These are phyloP conservation scores for Poeciliopsis gracilis DNA, from an alignment of 2,797 vertebrate species.

Conservation along the genomic window DNA sequence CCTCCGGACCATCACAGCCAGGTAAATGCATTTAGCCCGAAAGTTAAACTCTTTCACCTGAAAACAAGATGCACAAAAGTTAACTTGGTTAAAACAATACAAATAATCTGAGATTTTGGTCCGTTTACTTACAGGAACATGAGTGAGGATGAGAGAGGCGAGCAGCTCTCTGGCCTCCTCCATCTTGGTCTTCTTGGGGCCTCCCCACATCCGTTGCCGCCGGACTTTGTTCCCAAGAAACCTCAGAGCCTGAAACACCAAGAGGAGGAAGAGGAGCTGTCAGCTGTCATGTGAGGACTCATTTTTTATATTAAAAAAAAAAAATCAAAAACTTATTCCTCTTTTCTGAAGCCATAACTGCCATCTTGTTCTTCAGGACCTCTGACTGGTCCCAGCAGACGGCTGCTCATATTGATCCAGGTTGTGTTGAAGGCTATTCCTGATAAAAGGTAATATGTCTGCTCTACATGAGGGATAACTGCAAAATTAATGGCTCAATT, in stretches of 20 bases:
- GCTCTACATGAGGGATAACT: not conserved
- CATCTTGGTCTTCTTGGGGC: conserved; percentile 98
- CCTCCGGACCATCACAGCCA: conserved; percentile 97
- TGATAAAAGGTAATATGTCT: not conserved
- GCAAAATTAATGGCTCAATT: not conserved
- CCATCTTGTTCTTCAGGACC: not conserved
- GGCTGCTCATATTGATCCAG: not conserved
- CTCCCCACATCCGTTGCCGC: conserved; percentile 98
- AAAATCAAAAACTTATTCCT: not conserved
- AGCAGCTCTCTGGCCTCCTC: conserved; percentile 97
- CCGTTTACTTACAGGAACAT: conserved; percentile 87
- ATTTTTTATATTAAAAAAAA: not conserved
- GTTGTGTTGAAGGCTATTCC: not conserved
- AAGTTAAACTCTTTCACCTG: conserved; percentile 99
- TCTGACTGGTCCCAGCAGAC: not conserved
- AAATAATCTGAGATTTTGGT: not conserved
- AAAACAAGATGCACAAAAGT: conserved; percentile 1
- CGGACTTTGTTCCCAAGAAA: conserved; percentile 98
- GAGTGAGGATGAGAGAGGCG: conserved; percentile 94
- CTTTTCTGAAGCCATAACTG: not conserved
- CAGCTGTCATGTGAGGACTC: not conserved
- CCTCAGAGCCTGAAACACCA: conserved; percentile 85
- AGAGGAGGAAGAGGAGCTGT: not conserved
- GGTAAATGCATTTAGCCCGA: conserved; percentile 95
- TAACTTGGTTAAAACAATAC: not conserved